Percentiles rank a stretch among this genome's conserved stretches.
These are phyloP conservation scores for Erythrolamprus reginae DNA, from an alignment of 2,113 vertebrate genomes.

Conservation along the genomic window DNA sequence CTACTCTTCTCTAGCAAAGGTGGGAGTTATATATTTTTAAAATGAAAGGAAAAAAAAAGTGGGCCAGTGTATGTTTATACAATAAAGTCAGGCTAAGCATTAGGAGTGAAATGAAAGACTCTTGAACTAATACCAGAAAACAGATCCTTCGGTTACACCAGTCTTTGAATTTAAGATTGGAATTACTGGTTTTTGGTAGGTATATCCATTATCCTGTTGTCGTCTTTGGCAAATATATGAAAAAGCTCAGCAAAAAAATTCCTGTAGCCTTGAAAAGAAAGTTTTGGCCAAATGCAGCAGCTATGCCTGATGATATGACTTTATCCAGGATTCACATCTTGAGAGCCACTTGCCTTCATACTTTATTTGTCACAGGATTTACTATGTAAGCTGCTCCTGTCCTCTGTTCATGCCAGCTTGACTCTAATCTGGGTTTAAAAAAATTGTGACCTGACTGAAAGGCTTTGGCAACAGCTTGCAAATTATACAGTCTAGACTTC, in stretches of 20 bases:
- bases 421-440: background rate
- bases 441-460: background rate
- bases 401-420: background rate
- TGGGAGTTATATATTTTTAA: background rate
- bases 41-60: background rate
- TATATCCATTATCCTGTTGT: background rate
- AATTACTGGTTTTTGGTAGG: background rate
- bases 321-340: background rate
- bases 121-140: slow-evolving; percentile 8
- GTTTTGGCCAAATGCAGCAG: background rate
- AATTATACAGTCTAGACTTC: background rate
- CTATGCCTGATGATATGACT: background rate
- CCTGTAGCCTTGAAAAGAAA: background rate
- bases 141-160: rapidly evolving
- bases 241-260: background rate
- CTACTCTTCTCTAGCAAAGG: background rate
- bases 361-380: background rate
- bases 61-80: background rate
- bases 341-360: background rate
- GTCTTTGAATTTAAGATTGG: slow-evolving; percentile 7
- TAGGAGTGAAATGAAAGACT: background rate
- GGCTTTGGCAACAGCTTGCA: background rate
- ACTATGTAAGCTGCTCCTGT: background rate
- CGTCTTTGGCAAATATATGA: background rate
- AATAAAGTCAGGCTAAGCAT: background rate